A percentile compares a stretch with the other conserved stretches of the same genome.
phyloP scores from a whole-genome alignment of 2,888 invertebrate species.

The Phlogophora meticulosa region DNA sequence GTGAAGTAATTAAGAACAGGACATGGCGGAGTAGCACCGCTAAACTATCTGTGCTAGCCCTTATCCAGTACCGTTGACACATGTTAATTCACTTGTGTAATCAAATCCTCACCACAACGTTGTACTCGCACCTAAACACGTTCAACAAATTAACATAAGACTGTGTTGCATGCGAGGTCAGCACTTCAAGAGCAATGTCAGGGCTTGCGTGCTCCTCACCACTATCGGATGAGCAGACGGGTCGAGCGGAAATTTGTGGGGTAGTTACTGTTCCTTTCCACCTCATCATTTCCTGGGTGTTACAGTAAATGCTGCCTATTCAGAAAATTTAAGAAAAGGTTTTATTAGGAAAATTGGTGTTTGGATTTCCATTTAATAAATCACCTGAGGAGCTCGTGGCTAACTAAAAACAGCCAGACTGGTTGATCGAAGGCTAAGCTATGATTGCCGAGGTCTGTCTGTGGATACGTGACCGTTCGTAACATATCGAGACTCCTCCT shows the following conservation, averaged over 20 bases:
- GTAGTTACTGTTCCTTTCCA: neutral
- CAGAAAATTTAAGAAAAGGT: neutral
- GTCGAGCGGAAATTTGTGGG: conserved; percentile 22
- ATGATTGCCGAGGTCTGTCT: too few species aligned
- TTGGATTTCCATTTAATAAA: too few species aligned
- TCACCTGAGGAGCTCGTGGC: too few species aligned
- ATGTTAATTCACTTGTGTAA: conserved; percentile 29
- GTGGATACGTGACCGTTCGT: too few species aligned
- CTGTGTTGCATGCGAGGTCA: conserved; percentile 45
- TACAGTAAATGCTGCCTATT: conserved; percentile 17
- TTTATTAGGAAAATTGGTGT: neutral
- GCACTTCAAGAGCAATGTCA: conserved; percentile 58
- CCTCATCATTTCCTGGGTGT: conserved; percentile 1
- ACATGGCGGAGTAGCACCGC: neutral
- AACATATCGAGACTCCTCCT: too few species aligned
- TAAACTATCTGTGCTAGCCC: neutral
- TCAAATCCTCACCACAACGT: conserved; percentile 21
- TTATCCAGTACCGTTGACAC: neutral
- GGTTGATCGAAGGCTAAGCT: too few species aligned
- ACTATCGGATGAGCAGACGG: conserved; percentile 33
- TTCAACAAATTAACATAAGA: conserved; percentile 53
- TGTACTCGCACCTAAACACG: conserved; percentile 23
- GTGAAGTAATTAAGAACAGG: too few species aligned
- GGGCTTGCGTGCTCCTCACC: conserved; percentile 46
- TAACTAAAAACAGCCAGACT: too few species aligned